phyloP scores from a whole-genome alignment of 2,797 vertebrate species.

The Fistularia tabacaria region DNA sequence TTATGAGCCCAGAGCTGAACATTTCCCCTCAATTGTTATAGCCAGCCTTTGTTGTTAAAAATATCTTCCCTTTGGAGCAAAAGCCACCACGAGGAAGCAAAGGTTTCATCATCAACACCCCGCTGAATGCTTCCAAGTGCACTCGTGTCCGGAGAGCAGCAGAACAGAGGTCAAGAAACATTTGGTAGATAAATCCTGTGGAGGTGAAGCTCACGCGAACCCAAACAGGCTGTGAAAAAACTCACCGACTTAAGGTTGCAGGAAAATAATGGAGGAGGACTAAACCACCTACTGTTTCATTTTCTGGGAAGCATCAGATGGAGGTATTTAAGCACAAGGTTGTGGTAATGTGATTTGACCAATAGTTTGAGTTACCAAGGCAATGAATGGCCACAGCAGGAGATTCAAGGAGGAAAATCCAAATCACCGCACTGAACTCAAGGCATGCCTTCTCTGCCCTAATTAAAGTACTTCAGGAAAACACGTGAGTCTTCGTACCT shows the following conservation, averaged over 20 bases:
- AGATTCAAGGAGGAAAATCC: conserved; percentile 29
- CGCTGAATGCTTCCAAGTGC: conserved; percentile 30
- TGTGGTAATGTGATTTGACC: conserved; percentile 48
- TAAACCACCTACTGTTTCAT: conserved; percentile 5
- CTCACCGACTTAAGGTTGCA: no score
- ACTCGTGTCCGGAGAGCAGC: conserved; percentile 36
- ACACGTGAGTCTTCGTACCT: no score
- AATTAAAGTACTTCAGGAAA: no score
- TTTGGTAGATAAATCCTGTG: conserved; percentile 43
- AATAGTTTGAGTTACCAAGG: conserved; percentile 57
- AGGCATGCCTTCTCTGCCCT: conserved; percentile 16
- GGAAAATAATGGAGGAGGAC: conserved; percentile 15
- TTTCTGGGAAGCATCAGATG: conserved; percentile 17
- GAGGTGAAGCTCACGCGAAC: no score
- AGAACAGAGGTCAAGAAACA: conserved; percentile 60
- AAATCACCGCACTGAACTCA: conserved; percentile 33
- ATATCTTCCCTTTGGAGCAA: conserved; percentile 54
- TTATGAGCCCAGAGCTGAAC: conserved; percentile 24
- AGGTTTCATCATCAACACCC: conserved; percentile 43
- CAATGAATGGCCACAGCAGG: conserved; percentile 64
- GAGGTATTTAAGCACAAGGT: conserved; percentile 28
- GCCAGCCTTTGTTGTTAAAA: conserved; percentile 65
- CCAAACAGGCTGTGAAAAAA: no score
- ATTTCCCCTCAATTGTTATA: conserved; percentile 66
- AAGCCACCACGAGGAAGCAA: conserved; percentile 59